These are phyloP conservation scores for Edolisoma coerulescens DNA, from an alignment of 2,113 vertebrate species.

Conservation along the genomic window DNA sequence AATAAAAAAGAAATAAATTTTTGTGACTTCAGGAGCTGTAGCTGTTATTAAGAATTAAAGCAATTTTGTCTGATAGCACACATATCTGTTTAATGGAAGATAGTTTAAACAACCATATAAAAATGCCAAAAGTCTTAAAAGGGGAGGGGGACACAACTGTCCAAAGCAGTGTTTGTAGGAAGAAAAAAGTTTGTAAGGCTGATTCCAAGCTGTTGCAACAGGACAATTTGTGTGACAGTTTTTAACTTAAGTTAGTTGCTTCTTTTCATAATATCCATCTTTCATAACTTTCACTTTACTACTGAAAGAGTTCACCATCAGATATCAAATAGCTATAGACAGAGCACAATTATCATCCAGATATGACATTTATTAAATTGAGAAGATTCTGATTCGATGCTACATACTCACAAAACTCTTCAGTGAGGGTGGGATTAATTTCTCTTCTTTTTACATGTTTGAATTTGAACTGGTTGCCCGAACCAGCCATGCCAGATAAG, in stretches of 20 bases:
- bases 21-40: background rate
- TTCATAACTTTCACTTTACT: background rate
- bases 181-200: background rate
- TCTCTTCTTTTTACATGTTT: background rate
- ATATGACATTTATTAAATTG: background rate
- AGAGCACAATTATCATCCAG: background rate
- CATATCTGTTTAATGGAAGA: background rate
- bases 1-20: background rate
- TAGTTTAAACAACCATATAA: background rate
- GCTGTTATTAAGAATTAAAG: background rate
- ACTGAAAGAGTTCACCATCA: background rate
- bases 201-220: background rate
- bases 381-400: background rate
- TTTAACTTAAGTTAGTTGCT: background rate
- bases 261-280: background rate
- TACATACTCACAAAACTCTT: background rate
- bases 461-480: background rate
- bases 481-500: background rate
- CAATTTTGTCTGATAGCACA: background rate
- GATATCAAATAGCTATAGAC: background rate
- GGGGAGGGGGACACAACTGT: accelerated
- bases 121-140: background rate
- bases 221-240: background rate
- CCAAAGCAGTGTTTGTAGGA: background rate
- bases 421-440: background rate